phyloP scores from a whole-genome alignment of 2,113 vertebrate species.

The Strix uralensis region DNA sequence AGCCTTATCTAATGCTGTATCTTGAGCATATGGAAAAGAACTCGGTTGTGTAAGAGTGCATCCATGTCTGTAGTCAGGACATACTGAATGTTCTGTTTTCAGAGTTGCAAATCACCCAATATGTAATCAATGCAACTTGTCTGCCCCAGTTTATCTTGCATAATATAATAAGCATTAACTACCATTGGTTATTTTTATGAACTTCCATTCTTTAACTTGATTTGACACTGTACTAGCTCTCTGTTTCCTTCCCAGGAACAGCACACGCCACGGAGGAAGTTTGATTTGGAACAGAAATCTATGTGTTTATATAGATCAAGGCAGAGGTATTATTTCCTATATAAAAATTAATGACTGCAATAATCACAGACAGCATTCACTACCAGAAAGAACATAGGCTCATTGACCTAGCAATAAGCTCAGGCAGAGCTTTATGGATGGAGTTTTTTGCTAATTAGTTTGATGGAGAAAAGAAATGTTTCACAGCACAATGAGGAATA shows the following conservation, averaged over 20 bases:
- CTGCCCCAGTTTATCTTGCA: neutral
- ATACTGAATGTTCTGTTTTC: neutral
- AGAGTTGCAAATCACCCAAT: neutral
- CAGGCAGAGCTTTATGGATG: neutral
- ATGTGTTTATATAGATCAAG: neutral
- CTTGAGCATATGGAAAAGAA: neutral
- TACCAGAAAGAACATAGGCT: neutral
- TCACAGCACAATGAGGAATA: neutral
- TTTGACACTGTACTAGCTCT: neutral
- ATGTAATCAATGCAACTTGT: neutral
- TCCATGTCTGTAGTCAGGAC: neutral
- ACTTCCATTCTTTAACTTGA: neutral
- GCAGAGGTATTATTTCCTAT: neutral
- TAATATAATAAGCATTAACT: neutral
- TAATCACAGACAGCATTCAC: neutral
- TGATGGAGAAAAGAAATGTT: neutral
- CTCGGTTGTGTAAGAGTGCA: neutral
- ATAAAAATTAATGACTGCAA: conserved; percentile 30
- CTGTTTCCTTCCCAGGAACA: neutral
- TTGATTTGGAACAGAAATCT: neutral
- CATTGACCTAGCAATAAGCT: neutral
- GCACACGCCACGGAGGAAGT: accelerated
- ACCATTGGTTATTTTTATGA: neutral
- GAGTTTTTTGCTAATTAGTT: neutral
- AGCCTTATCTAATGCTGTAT: neutral